phyloP scores from a whole-genome alignment of 2,888 invertebrate genomes.

The Lasioglossum figueresi region DNA sequence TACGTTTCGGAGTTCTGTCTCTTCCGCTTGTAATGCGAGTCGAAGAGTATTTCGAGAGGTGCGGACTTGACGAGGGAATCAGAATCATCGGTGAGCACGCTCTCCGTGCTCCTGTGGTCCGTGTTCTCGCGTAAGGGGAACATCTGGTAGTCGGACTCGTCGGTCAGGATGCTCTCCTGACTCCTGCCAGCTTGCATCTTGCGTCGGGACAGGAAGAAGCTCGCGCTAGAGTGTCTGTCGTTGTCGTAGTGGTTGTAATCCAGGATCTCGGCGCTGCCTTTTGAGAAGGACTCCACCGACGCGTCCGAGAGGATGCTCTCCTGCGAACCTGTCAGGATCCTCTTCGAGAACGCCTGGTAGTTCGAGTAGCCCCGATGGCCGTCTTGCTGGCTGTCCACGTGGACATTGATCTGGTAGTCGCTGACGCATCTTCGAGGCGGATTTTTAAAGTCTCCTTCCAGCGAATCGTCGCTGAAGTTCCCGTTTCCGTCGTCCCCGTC shows the following conservation, averaged over 20 bases:
- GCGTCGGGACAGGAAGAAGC: conserved; percentile 91
- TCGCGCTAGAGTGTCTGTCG: conserved; percentile 87
- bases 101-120: conserved; percentile 92
- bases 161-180: conserved; percentile 91
- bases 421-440: conserved; percentile 89
- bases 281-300: conserved; percentile 79
- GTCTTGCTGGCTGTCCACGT: conserved; percentile 77
- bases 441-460: conserved; percentile 87
- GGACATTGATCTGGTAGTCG: conserved; percentile 90
- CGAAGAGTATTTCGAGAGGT: conserved; percentile 90
- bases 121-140: conserved; percentile 85
- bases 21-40: conserved; percentile 84
- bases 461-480: conserved; percentile 91
- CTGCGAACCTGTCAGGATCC: conserved; percentile 77
- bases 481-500: conserved; percentile 87
- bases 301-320: conserved; percentile 81
- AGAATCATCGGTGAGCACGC: conserved; percentile 92
- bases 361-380: conserved; percentile 65
- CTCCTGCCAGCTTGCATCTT: conserved; percentile 88
- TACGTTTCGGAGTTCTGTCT: conserved; percentile 84
- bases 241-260: conserved; percentile 80
- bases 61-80: conserved; percentile 90
- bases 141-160: conserved; percentile 88
- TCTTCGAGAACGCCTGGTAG: conserved; percentile 68
- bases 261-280: conserved; percentile 78